Percentiles rank a stretch among this genome's conserved stretches.
These are phyloP conservation scores for Alviniconcha strummeri DNA, from an alignment of 2,888 invertebrate genomes.

Conservation along the genomic window DNA sequence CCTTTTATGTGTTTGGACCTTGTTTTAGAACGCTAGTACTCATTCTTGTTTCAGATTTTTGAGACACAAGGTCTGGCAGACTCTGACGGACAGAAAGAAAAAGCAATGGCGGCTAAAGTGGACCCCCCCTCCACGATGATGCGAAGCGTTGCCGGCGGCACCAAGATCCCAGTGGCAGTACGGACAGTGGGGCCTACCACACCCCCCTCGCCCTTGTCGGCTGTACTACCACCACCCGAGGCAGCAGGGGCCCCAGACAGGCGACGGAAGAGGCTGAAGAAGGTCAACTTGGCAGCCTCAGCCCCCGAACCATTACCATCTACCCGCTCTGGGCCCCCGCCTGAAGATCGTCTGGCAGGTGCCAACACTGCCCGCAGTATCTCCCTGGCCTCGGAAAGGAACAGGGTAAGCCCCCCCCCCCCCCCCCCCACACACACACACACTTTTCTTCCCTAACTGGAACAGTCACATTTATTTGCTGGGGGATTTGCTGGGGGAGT, in stretches of 20 bases:
- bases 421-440: neutral
- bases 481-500: no score
- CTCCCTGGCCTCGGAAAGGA: conserved; percentile 1
- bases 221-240: neutral
- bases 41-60: no score
- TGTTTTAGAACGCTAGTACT: no score
- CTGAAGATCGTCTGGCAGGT: conserved; percentile 27
- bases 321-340: conserved; percentile 8
- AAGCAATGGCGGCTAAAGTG: conserved; percentile 21
- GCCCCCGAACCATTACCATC: conserved; percentile 10
- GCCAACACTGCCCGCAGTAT: conserved; percentile 24
- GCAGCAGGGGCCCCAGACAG: neutral
- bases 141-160: neutral
- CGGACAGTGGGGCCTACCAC: no score
- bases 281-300: neutral
- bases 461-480: no score
- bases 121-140: conserved; percentile 19
- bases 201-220: neutral
- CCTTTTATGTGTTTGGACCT: no score
- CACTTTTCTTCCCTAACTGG: no score
- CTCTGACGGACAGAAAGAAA: no score
- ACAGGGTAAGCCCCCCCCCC: neutral
- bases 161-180: conserved; percentile 30
- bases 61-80: no score
- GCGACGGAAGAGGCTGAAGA: neutral